Base-by-base conservation (phyloP, 2,797 vertebrate species). In the Labroides dimidiatus region DNA sequence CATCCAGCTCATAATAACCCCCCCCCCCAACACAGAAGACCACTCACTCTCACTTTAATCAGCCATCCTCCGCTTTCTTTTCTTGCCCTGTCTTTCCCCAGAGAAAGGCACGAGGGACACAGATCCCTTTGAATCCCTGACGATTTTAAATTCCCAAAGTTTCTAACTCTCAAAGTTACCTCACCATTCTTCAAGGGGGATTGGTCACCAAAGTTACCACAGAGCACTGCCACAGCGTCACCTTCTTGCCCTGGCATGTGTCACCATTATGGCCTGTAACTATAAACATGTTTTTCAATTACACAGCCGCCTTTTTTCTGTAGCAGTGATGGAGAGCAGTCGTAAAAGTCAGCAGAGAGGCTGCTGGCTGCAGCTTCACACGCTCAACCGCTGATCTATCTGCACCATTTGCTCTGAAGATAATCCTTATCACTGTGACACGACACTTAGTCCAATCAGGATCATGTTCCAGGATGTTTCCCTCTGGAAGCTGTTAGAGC, bases 401-500 rank as follows among this genome's bases (percentile, higher is more conserved):
- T 41, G 42, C 20, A 37, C 36, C 69, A 61, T 70, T 66, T 70
- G n/a, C 24, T 53, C 42, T 37, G 47, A 24, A 55, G 36, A 72
- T 68, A 43, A 72, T 64, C 48, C 30, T 66, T 33, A 64, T 71
- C 50, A 53, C 37, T 68, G 50, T 58, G 51, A 63, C 63, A 54
- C 69, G 20, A 33, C 60, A 57, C 64, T 75, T 72, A 69, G 67
- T 51, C 55, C 67, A 71, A 50, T 73, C 75, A 71, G 24, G 75
- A 75, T 69, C 36, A 51, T 72, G 63, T 36, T 44, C 33, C 43
- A 14, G 36, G 23, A 16, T 49, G 44, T 43, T 17, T 45, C 24
- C 24, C 60, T 33, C 30, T 27, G 37, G 24, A 14, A 17, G 41
- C 42, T 27, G 37, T 54, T 45, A 48, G 19, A 6, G 17, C 14